Percentiles rank a stretch among this genome's conserved stretches.
Evolutionary conservation across 1,140 invertebrate species (phyloP).

Genomic region (Tetraneura akinire): DNA sequence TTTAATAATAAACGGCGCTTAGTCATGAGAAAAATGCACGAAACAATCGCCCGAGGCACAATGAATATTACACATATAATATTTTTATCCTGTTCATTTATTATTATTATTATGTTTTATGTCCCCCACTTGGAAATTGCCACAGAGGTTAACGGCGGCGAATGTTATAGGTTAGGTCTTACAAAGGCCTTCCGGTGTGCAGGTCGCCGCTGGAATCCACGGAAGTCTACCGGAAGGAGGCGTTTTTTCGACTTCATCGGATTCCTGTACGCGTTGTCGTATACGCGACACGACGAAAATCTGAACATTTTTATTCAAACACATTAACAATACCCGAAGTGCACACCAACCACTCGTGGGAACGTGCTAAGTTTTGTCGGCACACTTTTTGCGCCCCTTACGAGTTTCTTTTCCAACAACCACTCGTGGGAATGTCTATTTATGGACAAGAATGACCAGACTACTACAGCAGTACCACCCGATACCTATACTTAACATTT

Average conservation of each 20-base stretch:
- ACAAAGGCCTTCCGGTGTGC: slow-evolving; percentile 46
- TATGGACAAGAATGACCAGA: neutral
- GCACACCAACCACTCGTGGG: slow-evolving; percentile 39
- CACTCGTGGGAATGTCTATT: slow-evolving; percentile 24
- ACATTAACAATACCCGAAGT: neutral
- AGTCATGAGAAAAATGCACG: slow-evolving; percentile 48
- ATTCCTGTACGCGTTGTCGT: slow-evolving; percentile 11
- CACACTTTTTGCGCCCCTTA: neutral
- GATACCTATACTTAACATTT: neutral
- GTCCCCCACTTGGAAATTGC: slow-evolving; percentile 26
- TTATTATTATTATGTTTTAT: slow-evolving; percentile 31
- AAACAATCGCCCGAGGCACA: neutral
- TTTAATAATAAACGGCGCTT: slow-evolving; percentile 36
- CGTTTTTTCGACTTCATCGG: slow-evolving; percentile 45
- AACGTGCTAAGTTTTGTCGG: slow-evolving; percentile 30
- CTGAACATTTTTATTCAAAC: slow-evolving; percentile 9
- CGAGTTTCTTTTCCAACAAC: neutral
- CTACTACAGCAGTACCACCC: neutral
- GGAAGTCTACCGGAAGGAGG: slow-evolving; percentile 51
- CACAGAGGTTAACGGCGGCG: neutral
- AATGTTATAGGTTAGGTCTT: too few species aligned
- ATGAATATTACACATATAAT: neutral
- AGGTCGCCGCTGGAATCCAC: slow-evolving; percentile 41
- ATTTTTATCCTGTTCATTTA: slow-evolving; percentile 35
- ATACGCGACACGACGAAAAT: neutral